Evolutionary conservation across 2,888 invertebrate genomes (phyloP), one percentile per base, ranked within the genome.

Genomic region (Mayetiola destructor): DNA sequence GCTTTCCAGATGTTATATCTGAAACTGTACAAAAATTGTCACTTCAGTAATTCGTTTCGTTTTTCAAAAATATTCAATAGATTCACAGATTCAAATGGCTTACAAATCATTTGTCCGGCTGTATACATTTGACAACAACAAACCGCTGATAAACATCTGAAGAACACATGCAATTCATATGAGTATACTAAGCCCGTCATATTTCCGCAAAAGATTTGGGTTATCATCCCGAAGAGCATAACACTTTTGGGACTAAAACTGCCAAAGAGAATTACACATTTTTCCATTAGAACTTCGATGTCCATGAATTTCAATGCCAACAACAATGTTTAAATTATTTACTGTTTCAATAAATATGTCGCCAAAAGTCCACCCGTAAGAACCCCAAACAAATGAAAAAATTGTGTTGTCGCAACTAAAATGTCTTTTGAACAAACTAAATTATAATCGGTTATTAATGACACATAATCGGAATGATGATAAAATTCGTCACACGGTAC

Each of bases 361-460:
- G 74, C 73, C 56, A 73, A 58, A 58, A 74, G 67, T 42, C 75
- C 75, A n/a, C 75, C 75, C 2, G 70, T 68, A 8, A 75, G 65
- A 6, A 75, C 73, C n/a, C 75, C 75, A 60, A 75, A 71, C 35
- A 75, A 63, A 64, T 75, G 75, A 64, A 73, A 74, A 66, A 73
- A 73, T 63, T 75, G 75, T n/a, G 74, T 73, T 16, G 73, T 70
- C 36, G 73, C 72, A 35, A 74, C 72, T 18, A 75, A 64, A 56
- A 75, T 73, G 60, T 71, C 71, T 40, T 72, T 66, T n/a, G 73
- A 72, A 62, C 75, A 69, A 10, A 74, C 74, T 58, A 75, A 64
- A 66, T 74, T 71, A 59, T 70, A 75, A 66, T 75, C 71, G n/a
- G 72, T 73, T 55, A 73, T 69, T 57, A 73, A 65, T 58, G 73